Evolutionary conservation across 2,113 vertebrate genomes (phyloP).

Genomic region (Pterocles burchelli): DNA sequence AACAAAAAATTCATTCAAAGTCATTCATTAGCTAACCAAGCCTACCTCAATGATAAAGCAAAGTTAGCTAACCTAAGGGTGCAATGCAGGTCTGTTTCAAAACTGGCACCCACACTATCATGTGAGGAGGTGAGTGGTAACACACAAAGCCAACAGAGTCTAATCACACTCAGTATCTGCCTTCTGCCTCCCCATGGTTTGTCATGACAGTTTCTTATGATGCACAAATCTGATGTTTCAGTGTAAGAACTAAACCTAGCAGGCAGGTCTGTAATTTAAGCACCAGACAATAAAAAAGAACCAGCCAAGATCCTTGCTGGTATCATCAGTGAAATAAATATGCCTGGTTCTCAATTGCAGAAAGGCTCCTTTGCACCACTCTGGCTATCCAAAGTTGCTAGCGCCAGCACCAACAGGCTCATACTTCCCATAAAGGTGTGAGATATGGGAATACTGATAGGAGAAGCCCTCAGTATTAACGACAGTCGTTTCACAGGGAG

Average conservation of each 20-base stretch:
- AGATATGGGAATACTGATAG: not conserved
- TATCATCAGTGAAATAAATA: not conserved
- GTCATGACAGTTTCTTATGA: not conserved
- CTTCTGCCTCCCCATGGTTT: fast-evolving
- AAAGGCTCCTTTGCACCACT: not conserved
- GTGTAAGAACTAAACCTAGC: not conserved
- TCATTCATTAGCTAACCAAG: not conserved
- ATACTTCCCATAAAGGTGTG: not conserved
- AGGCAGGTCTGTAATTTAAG: not conserved
- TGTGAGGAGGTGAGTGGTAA: not conserved
- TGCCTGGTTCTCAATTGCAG: not conserved
- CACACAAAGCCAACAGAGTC: not conserved
- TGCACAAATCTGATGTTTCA: not conserved
- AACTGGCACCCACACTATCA: not conserved
- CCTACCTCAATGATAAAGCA: not conserved
- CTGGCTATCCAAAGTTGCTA: not conserved
- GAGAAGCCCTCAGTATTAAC: not conserved
- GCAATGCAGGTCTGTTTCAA: not conserved
- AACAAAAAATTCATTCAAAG: not conserved
- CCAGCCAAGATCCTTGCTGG: not conserved
- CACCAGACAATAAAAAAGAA: not conserved
- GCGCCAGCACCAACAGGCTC: not conserved
- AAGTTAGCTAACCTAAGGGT: not conserved
- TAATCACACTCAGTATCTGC: not conserved
- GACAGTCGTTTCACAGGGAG: not conserved